These are phyloP conservation scores for Stigmatopora argus DNA, from an alignment of 2,113 vertebrate species.

Conservation along the genomic window DNA sequence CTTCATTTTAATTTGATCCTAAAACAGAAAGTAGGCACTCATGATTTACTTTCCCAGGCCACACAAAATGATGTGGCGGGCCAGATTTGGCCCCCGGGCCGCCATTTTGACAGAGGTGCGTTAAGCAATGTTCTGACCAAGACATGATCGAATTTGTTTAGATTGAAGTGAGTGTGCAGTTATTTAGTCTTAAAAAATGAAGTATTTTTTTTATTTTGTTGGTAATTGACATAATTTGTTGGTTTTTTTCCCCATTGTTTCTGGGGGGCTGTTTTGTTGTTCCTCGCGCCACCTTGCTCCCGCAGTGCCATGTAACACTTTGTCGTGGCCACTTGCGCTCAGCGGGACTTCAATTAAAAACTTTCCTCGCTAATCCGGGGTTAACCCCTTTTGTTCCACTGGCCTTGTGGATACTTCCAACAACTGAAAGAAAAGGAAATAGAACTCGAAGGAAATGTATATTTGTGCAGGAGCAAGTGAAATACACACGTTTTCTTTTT, in stretches of 20 bases:
- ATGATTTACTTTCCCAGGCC: too few species aligned
- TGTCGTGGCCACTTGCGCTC: conserved; percentile 12
- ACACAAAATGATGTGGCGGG: too few species aligned
- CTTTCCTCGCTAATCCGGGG: conserved; percentile 3
- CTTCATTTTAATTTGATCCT: too few species aligned
- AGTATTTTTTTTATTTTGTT: too few species aligned
- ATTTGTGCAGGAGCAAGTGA: conserved; percentile 12
- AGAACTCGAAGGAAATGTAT: conserved; percentile 2
- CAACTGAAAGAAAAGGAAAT: neutral
- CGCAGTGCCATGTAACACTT: conserved; percentile 6
- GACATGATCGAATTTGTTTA: too few species aligned
- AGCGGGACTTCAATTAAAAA: conserved; percentile 22
- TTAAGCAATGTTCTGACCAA: too few species aligned
- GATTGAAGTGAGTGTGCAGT: too few species aligned
- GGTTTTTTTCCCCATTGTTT: neutral
- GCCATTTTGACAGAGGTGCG: too few species aligned
- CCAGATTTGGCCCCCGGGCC: too few species aligned
- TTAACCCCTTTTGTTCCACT: conserved; percentile 21
- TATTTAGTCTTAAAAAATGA: too few species aligned
- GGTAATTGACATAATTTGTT: too few species aligned
- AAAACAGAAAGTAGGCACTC: too few species aligned
- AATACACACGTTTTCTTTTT: conserved; percentile 19
- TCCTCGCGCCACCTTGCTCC: neutral
- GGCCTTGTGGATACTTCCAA: conserved; percentile 5
- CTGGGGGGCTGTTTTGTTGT: neutral